Base-by-base conservation (phyloP, 2,888 invertebrate species). In the Eupithecia subfuscata region DNA sequence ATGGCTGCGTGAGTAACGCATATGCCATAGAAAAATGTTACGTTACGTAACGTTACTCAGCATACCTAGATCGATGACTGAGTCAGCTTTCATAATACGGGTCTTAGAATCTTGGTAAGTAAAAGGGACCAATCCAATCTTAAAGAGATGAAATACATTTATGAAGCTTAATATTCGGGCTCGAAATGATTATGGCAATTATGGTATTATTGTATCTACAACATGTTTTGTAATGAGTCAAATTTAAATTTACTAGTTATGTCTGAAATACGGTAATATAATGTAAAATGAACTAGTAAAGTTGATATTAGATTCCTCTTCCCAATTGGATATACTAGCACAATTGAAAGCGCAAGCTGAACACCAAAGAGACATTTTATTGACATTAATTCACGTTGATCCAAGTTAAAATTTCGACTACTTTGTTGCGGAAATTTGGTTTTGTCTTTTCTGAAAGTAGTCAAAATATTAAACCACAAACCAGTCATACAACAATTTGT, bases 151-250 rank as follows among this genome's bases (percentile, higher is more conserved):
- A 43, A 70, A 69, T 75, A 88, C 86, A 83, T 89, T 65, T 70
- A 74, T 78, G 84, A 87, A 90, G 91, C 91, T 90, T 90, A 91
- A 92, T 91, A 83, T 89, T 89, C 52, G 90, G 90, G 91, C 91
- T 85, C 80, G 79, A 85, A 80, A 86, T 86, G 84, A 85, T 78
- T 73, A 80, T 82, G 78, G 81, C 80, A 65, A 65, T 64, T 25
- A 79, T 83, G 81, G 12, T 83, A 79, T 56, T 75, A 76, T 22
- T 22, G 56, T 56, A 79, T 82, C 82, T 79, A 78, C 80, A 79
- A 64, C 30, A 80, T 76, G 75, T 79, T 22, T 56, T 75, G 60
- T 70, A 68, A 79, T 71, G 18, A 73, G 68, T 22, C 11, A 37
- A 8, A 43, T 34, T 45, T 11, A n/a, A 75, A 18, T 25, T 75